Conservation (phyloP, 2,113 vertebrate species). For the Oncorhynchus nerka region DNA sequence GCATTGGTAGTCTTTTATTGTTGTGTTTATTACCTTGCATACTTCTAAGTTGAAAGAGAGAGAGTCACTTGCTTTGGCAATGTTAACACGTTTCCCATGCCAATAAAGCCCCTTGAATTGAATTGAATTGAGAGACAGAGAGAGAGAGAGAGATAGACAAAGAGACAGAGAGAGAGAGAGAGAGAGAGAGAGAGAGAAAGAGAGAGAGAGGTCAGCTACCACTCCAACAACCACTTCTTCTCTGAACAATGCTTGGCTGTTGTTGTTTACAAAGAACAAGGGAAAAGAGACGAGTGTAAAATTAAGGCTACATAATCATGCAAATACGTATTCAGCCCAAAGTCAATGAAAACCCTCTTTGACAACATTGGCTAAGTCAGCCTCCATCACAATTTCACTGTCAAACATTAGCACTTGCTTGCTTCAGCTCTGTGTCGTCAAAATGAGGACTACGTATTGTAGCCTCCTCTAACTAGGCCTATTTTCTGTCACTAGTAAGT, state of each 20-base stretch:
- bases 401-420: neutral
- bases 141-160: neutral
- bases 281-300: slow-evolving; percentile 41
- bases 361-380: slow-evolving; percentile 10
- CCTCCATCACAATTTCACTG: neutral
- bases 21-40: neutral
- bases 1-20: neutral
- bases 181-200: neutral
- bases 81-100: no score
- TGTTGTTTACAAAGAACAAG: slow-evolving; percentile 65
- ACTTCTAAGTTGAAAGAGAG: neutral
- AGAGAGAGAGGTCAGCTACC: slow-evolving; percentile 8
- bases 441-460: neutral
- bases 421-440: no score
- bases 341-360: slow-evolving; percentile 29
- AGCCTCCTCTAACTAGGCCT: neutral
- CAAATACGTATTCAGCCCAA: slow-evolving; percentile 12
- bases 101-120: no score
- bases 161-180: neutral
- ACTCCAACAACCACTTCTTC: slow-evolving; percentile 39
- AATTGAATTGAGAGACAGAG: neutral
- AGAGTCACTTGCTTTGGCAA: neutral
- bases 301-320: slow-evolving; percentile 50
- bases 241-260: slow-evolving; percentile 61
- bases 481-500: neutral